Evolutionary conservation across 2,113 vertebrate genomes (phyloP).

Genomic region (Anseranas semipalmata): DNA sequence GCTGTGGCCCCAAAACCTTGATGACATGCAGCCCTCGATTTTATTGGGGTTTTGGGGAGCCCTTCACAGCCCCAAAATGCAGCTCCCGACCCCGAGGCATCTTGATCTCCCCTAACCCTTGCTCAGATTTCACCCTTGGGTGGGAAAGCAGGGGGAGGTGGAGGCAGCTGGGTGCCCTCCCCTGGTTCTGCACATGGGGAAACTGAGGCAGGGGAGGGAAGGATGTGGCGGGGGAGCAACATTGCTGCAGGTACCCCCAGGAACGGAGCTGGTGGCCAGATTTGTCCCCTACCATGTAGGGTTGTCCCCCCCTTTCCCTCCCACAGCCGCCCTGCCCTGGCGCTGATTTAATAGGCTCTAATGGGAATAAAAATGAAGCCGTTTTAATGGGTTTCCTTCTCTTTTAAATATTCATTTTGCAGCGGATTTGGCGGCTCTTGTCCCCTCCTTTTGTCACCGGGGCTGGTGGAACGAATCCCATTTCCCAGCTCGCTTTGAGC

Average conservation of each 20-base stretch:
- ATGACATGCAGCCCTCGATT: too few relatives aligned
- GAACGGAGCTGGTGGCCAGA: background rate
- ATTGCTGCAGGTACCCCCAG: background rate
- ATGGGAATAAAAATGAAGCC: background rate
- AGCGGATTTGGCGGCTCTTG: background rate
- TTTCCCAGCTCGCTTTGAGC: background rate
- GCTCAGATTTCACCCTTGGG: rapidly evolving
- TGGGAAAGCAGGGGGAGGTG: rapidly evolving
- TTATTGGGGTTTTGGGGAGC: rapidly evolving
- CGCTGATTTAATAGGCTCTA: background rate
- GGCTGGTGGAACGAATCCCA: background rate
- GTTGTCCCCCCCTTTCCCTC: background rate
- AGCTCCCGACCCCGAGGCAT: background rate
- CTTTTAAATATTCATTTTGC: slow-evolving; percentile 26
- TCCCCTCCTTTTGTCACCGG: background rate
- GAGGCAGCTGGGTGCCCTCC: background rate
- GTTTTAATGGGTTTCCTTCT: background rate
- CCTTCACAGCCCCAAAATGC: background rate
- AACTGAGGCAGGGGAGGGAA: background rate
- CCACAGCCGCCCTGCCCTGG: background rate
- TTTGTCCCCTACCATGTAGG: background rate
- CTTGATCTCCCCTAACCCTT: background rate
- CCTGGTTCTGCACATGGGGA: background rate
- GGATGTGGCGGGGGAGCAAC: background rate
- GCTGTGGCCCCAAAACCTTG: rapidly evolving